Evolutionary conservation across 2,888 invertebrate genomes (phyloP), one percentile per base, ranked within the genome.

Genomic region (Psylliodes chrysocephalus): DNA sequence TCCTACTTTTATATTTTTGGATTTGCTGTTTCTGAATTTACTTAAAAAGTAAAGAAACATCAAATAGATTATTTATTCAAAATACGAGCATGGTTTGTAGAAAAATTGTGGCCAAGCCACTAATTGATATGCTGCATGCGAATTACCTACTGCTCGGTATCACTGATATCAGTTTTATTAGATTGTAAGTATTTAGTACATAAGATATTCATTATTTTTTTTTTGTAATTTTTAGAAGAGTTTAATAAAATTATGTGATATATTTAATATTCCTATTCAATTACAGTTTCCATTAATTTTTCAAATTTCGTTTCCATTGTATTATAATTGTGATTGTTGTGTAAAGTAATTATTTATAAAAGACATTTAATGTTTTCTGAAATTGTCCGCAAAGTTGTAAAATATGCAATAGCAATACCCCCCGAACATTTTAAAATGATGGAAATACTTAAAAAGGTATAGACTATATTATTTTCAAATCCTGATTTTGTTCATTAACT

Each of bases 171-270:
- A 60, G 52, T 67, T 67, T 63, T 60, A 59, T 51, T 67, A 67
- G 63, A 47, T 33, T 12, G 8, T 61, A 61, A 61, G 54, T n/a
- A 61, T 57, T 55, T 61, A 64, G 51, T 14, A n/a, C n/a, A 33
- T 53, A 53, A 65, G 38, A 38, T 53, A 62, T 44, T 54, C 53
- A 42, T 60, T 57, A 57, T 63, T 57, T 63, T 60, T 63, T 66
- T 57, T 63, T 60, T 63, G 63, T 66, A 22, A 66, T 63, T 67
- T 67, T 42, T 63, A 49, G 56, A 63, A 63, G 55, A 59, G 59
- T 66, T 66, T 63, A 66, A 62, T 62, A 57, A 57, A 63, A 63
- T 66, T 60, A 59, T 66, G 66, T 66, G 66, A 66, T 66, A 67
- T 63, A 57, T 61, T 57, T 51, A 62, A 61, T 55, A 60, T 65